Evolutionary conservation across 2,113 vertebrate genomes (phyloP).

Genomic region (Philantomba maxwellii): DNA sequence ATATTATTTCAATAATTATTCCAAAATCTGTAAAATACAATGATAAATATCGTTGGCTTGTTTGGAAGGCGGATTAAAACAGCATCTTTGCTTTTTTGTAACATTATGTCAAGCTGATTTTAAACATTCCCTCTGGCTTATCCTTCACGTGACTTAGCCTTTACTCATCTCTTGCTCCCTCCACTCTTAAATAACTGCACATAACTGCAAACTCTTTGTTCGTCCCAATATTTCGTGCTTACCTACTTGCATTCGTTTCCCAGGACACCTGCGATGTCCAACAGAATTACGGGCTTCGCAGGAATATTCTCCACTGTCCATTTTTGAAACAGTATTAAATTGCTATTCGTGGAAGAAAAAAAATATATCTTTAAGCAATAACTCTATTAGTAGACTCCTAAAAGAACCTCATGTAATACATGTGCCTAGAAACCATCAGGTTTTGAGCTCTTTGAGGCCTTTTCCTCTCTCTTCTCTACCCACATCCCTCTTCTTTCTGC

Average conservation of each 20-base stretch:
- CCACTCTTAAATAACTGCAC: not conserved
- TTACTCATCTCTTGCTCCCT: not conserved
- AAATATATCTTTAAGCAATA: not conserved
- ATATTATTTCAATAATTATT: not conserved
- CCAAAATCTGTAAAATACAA: not conserved
- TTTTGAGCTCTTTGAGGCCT: not conserved
- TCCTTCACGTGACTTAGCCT: not conserved
- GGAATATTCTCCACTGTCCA: slow-evolving; percentile 89
- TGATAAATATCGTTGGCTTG: not conserved
- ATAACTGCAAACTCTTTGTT: not conserved
- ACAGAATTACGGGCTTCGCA: slow-evolving; percentile 91
- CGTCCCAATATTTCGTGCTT: slow-evolving; percentile 60
- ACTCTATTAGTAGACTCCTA: not conserved
- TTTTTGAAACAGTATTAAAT: slow-evolving; percentile 88
- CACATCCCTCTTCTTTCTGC: not conserved
- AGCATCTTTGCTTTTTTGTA: not conserved
- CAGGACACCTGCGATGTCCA: slow-evolving; percentile 87
- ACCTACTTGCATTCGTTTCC: slow-evolving; percentile 86
- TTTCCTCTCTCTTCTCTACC: not conserved
- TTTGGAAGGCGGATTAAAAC: not conserved
- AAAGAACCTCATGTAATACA: not conserved
- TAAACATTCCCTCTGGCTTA: not conserved
- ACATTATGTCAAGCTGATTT: not conserved
- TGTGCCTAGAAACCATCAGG: not conserved
- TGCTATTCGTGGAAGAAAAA: slow-evolving; percentile 78